These are phyloP conservation scores for Micromys minutus DNA, from an alignment of 2,113 vertebrate genomes.

Conservation along the genomic window DNA sequence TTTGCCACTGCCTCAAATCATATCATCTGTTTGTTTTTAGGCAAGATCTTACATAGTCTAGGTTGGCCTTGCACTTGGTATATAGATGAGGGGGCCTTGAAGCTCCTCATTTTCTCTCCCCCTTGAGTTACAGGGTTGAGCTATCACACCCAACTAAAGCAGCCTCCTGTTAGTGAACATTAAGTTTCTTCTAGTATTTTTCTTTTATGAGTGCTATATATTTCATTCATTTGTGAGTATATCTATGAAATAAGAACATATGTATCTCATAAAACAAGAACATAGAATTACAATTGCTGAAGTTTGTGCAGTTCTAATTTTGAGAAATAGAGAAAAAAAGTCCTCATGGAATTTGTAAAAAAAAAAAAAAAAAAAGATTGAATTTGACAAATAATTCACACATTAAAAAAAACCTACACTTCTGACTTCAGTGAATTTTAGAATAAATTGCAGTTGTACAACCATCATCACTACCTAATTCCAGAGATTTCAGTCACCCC, in stretches of 20 bases:
- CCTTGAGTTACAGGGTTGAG: background rate
- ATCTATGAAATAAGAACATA: background rate
- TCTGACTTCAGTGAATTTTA: background rate
- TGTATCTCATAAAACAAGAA: background rate
- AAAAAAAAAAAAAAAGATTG: background rate
- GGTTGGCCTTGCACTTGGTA: background rate
- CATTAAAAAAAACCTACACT: background rate
- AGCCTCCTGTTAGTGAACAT: background rate
- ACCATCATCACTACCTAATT: background rate
- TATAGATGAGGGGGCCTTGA: background rate
- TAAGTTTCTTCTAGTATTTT: conserved; percentile 50
- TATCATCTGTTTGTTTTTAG: no score
- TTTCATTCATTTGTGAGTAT: conserved; percentile 15
- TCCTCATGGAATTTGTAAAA: background rate
- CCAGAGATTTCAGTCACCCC: background rate
- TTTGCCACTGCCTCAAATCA: background rate
- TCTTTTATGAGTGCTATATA: background rate
- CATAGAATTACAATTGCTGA: conserved; percentile 11
- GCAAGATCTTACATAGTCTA: background rate
- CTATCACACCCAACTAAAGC: background rate
- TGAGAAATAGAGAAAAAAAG: conserved; percentile 31
- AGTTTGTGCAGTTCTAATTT: conserved; percentile 42
- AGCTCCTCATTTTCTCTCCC: background rate
- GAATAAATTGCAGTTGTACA: background rate
- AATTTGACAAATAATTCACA: background rate